Conservation (phyloP, 1,140 invertebrate genomes). For the Musca domestica region DNA sequence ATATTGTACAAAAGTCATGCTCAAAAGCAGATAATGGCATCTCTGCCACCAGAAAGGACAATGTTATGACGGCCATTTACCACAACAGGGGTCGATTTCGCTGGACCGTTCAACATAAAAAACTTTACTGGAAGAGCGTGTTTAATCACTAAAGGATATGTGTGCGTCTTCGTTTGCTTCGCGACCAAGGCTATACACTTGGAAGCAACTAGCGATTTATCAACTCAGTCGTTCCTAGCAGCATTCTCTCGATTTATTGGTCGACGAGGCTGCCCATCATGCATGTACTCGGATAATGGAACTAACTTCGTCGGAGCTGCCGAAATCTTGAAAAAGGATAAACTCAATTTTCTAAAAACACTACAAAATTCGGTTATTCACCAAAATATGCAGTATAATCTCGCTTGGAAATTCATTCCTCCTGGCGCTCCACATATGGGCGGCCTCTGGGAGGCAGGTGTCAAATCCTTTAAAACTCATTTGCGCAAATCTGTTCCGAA, state of each 20-base stretch:
- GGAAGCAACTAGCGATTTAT: not conserved
- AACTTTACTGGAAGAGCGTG: conserved; percentile 26
- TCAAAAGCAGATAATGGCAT: not conserved
- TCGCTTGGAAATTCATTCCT: no score
- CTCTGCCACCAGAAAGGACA: not conserved
- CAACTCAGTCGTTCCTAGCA: not conserved
- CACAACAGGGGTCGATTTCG: not conserved
- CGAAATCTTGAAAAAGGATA: no score
- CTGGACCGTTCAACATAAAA: conserved; percentile 29
- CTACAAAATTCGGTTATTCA: no score
- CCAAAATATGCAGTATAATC: no score
- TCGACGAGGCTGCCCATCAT: not conserved
- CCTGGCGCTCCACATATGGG: no score
- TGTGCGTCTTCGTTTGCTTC: conserved; percentile 38
- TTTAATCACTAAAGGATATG: conserved; percentile 36
- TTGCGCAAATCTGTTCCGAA: no score
- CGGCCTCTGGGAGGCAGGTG: no score
- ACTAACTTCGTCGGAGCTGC: not conserved
- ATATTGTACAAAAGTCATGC: not conserved
- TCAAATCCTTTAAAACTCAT: no score
- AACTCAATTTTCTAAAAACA: not conserved
- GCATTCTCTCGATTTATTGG: not conserved
- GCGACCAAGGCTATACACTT: conserved; percentile 31
- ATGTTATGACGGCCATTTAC: not conserved
- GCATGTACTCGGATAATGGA: not conserved